A percentile compares a stretch with the other conserved stretches of the same genome.
These are phyloP conservation scores for Drosophila burlai DNA, from an alignment of 1,140 invertebrate species.

Conservation along the genomic window DNA sequence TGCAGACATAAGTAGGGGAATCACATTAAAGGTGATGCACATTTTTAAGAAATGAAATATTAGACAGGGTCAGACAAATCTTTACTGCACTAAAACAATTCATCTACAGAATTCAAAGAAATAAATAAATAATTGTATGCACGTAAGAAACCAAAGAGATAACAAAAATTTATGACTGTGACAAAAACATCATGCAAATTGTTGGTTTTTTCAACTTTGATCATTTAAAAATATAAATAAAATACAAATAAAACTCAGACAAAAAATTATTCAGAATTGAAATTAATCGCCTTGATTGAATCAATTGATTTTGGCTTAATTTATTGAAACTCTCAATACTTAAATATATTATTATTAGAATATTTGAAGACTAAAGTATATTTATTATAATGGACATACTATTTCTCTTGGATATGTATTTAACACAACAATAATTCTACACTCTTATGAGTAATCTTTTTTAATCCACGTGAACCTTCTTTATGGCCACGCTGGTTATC, in stretches of 20 bases:
- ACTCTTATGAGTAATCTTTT: background rate
- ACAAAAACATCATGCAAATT: too few relatives aligned
- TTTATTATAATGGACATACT: background rate
- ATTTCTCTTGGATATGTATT: background rate
- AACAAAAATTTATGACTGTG: too few relatives aligned
- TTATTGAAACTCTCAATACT: background rate
- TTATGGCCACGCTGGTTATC: constrained; percentile 75
- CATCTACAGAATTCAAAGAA: too few relatives aligned
- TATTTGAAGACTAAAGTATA: background rate
- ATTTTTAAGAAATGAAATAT: background rate
- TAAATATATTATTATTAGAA: background rate
- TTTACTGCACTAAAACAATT: too few relatives aligned
- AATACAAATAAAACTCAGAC: too few relatives aligned
- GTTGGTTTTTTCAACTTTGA: too few relatives aligned
- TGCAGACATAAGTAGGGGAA: constrained; percentile 4
- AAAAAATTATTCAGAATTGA: too few relatives aligned
- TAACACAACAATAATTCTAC: background rate
- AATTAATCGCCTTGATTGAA: too few relatives aligned
- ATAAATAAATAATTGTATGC: too few relatives aligned
- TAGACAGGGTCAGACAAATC: background rate
- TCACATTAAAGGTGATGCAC: background rate
- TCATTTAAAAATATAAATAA: too few relatives aligned
- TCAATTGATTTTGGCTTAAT: background rate
- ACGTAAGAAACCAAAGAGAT: too few relatives aligned
- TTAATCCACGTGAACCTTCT: constrained; percentile 68